Evolutionary conservation across 2,888 invertebrate species (phyloP), one percentile per base, ranked within the genome.

Genomic region (Piscicola geometra): DNA sequence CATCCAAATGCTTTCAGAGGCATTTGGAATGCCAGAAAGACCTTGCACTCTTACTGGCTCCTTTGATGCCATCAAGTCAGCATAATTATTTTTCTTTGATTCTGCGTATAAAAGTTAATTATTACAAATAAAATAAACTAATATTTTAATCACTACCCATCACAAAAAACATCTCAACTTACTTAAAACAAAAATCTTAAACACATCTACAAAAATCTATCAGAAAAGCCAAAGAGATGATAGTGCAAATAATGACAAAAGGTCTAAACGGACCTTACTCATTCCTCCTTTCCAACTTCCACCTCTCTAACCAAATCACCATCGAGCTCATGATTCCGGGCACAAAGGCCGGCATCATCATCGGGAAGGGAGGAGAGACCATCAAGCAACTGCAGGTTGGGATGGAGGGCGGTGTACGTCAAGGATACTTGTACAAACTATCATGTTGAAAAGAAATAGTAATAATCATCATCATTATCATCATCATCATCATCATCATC

Each of bases 321-420:
- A 89, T 91, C 77, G 97, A 98, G 86, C 92, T 99, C 79, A 93
- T 93, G 91, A 91, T 99, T 77, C 98, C 98, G 0, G 97, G 97
- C 0, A 91, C 93, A 1, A 99, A 99, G 88, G 97, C 97, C 70
- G 99, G 99, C 33, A 89, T 99, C 47, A 93, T 99, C 80, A 99
- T 99, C 81, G 99, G 98, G 79, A 98, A 98, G 86, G 95, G 93
- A 41, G 98, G 98, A n/a, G 97, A 98, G 85, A 99, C 96, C 0
- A 98, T 99, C 82, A 94, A 96, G 83, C 93, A 93, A 83, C 81
- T 89, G n/a, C 88, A 88, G 85, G 87, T 86, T 76, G 77, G 76
- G 12, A 21, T 50, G 21, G 21, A 15, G 52, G 52, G 21, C 15
- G 52, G 15, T 21, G 21, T 15, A 50, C 21, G 52, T 50, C 21